These are phyloP conservation scores for Orthosia gothica DNA, from an alignment of 2,888 invertebrate species.

Conservation along the genomic window DNA sequence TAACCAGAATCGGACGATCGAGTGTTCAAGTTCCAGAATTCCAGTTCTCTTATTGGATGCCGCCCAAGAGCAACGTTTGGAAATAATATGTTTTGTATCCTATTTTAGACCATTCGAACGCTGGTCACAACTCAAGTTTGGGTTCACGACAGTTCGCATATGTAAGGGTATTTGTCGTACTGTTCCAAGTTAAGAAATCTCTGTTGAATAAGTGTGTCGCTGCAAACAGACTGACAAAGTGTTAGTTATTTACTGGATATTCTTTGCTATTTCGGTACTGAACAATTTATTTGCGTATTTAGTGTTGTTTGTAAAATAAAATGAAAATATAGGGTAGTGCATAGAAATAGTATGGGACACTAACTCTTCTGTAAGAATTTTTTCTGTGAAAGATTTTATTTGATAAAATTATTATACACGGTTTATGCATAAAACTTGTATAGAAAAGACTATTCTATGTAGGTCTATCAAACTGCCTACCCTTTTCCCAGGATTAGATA, in stretches of 20 bases:
- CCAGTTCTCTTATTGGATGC: slow-evolving; percentile 35
- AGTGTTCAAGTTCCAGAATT: background rate
- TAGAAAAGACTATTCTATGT: too few species aligned
- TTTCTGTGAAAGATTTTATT: too few species aligned
- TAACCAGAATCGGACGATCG: background rate
- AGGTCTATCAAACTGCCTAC: background rate
- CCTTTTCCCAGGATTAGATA: background rate
- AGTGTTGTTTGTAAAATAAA: background rate
- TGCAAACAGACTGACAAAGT: background rate
- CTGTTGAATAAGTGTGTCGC: slow-evolving; percentile 7
- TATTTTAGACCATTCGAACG: slow-evolving; percentile 46
- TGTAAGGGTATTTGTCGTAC: slow-evolving; percentile 39
- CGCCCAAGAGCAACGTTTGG: slow-evolving; percentile 30
- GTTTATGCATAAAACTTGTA: too few species aligned
- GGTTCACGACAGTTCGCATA: slow-evolving; percentile 36
- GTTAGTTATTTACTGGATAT: background rate
- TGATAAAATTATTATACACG: too few species aligned
- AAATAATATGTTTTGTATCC: slow-evolving; percentile 45
- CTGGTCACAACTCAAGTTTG: slow-evolving; percentile 33
- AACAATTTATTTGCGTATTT: background rate
- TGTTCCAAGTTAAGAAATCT: slow-evolving; percentile 15
- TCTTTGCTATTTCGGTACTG: slow-evolving; percentile 2
- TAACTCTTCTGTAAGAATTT: too few species aligned
- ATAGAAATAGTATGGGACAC: background rate
- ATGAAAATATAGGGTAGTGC: too few species aligned